phyloP scores from a whole-genome alignment of 2,797 vertebrate species.

The Scolopax bukidnonensis region DNA sequence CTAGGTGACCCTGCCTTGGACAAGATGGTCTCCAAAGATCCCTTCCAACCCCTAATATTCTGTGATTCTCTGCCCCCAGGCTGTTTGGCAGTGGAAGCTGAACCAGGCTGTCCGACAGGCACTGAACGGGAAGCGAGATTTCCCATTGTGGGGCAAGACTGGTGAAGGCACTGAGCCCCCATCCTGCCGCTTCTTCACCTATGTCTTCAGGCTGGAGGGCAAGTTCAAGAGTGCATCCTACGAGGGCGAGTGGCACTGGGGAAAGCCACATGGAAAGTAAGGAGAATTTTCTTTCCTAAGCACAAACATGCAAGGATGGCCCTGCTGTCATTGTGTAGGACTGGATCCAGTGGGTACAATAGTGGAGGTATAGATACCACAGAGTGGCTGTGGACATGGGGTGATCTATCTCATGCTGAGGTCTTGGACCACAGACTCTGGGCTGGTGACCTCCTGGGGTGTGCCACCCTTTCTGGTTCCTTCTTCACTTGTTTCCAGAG shows the following conservation, averaged over 20 bases:
- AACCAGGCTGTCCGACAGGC: constrained; percentile 76
- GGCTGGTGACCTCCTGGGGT: background rate
- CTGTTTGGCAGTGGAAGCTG: constrained; percentile 78
- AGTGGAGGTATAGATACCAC: background rate
- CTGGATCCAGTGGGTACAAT: background rate
- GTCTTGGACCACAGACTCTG: background rate
- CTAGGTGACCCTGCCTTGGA: background rate
- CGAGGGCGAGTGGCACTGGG: constrained; percentile 77
- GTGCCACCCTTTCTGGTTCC: background rate
- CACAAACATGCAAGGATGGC: background rate
- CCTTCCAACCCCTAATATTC: background rate
- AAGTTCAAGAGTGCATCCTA: constrained; percentile 72
- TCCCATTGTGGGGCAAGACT: constrained; percentile 66
- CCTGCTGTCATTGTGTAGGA: background rate
- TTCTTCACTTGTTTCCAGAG: background rate
- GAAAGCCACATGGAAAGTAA: constrained; percentile 80
- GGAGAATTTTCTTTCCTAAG: background rate
- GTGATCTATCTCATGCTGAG: background rate
- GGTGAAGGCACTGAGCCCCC: constrained; percentile 24
- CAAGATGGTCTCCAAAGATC: background rate
- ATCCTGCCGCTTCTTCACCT: constrained; percentile 8
- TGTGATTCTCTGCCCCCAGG: constrained; percentile 41
- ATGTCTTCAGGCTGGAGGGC: constrained; percentile 68
- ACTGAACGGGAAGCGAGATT: constrained; percentile 70
- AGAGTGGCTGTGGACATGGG: background rate